These are phyloP conservation scores for Phymatocera aterrima DNA, from an alignment of 2,888 invertebrate species.

Conservation along the genomic window DNA sequence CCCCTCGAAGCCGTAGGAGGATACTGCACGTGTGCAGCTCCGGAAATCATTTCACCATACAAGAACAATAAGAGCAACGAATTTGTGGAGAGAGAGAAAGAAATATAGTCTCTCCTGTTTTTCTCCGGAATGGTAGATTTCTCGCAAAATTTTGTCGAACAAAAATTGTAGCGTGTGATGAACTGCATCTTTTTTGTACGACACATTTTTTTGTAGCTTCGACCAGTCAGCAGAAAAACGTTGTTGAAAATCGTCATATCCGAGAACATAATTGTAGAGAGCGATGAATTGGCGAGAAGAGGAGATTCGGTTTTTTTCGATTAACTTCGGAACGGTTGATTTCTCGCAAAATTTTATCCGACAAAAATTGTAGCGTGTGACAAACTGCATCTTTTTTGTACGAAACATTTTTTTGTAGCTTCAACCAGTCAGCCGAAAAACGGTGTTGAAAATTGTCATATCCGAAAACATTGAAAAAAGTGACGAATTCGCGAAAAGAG, in stretches of 20 bases:
- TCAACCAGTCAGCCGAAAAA: background rate
- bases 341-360: background rate
- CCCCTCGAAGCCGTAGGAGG: conserved; percentile 21
- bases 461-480: background rate
- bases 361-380: background rate
- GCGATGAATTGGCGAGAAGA: background rate
- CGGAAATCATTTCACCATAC: conserved; percentile 9
- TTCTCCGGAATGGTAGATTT: background rate
- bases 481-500: too few species aligned
- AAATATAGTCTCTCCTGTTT: background rate
- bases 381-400: background rate
- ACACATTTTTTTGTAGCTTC: background rate
- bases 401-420: background rate
- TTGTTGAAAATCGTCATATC: background rate
- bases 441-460: background rate
- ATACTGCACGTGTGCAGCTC: conserved; percentile 7
- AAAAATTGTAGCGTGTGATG: background rate
- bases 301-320: background rate
- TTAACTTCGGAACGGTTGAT: background rate
- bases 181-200: background rate
- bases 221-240: background rate
- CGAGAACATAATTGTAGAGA: background rate
- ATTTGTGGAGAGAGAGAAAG: background rate
- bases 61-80: background rate
- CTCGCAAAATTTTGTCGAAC: background rate